Evolutionary conservation across 2,888 invertebrate genomes (phyloP).

Genomic region (Pseudeuparius sepicola): DNA sequence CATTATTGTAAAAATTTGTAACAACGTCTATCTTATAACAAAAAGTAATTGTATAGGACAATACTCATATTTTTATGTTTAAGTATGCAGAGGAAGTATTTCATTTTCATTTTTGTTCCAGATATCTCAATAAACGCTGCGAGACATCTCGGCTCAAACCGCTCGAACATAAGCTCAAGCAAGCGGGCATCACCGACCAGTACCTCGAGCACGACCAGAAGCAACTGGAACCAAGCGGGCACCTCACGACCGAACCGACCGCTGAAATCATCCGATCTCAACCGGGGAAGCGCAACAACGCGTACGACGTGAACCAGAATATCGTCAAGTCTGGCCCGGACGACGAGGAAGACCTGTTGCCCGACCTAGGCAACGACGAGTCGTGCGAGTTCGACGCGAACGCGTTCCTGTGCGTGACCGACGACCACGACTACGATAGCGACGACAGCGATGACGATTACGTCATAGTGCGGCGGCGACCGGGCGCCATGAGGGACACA

Average conservation of each 20-base stretch:
- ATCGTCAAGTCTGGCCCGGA: conserved; percentile 11
- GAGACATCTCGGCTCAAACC: conserved; percentile 43
- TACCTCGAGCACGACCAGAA: too few species aligned
- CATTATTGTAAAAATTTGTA: too few species aligned
- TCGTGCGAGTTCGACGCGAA: neutral
- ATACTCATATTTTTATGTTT: too few species aligned
- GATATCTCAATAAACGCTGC: conserved; percentile 31
- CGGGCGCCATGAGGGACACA: conserved; percentile 40
- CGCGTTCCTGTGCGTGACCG: neutral
- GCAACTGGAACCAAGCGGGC: too few species aligned
- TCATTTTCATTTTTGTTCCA: too few species aligned
- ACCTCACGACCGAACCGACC: too few species aligned
- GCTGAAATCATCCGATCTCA: too few species aligned
- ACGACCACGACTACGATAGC: conserved; percentile 4
- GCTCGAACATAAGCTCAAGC: conserved; percentile 38
- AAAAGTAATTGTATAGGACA: too few species aligned
- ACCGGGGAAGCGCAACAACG: too few species aligned
- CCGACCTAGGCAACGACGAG: neutral
- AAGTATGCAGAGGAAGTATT: too few species aligned
- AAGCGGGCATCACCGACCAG: conserved; percentile 32
- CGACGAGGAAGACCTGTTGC: conserved; percentile 31
- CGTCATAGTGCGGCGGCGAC: neutral
- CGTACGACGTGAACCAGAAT: conserved; percentile 11
- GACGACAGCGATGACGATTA: conserved; percentile 1
- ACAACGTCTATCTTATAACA: too few species aligned